Percentiles rank a stretch among this genome's conserved stretches.
Evolutionary conservation across 2,113 vertebrate genomes (phyloP).

Genomic region (Macquaria australasica): DNA sequence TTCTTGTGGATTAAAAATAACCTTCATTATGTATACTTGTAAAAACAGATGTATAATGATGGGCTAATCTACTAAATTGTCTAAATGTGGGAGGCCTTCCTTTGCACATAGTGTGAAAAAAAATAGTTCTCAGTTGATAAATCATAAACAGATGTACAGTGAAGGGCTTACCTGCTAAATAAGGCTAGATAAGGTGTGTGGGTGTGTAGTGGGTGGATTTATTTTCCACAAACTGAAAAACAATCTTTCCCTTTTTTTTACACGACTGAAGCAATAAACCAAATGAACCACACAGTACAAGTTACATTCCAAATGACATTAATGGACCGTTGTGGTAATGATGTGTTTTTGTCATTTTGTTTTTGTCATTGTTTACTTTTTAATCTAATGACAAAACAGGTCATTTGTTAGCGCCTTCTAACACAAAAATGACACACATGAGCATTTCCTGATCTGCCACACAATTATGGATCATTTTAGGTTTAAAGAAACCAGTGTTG

Average conservation of each 20-base stretch:
- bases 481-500: neutral
- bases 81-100: neutral
- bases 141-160: conserved; percentile 19
- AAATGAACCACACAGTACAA: conserved; percentile 8
- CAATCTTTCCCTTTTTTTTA: neutral
- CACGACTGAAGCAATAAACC: conserved; percentile 14
- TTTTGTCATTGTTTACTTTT: conserved; percentile 7
- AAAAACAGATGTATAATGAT: neutral
- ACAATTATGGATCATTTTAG: neutral
- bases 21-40: neutral
- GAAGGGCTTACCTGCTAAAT: conserved; percentile 12
- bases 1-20: neutral
- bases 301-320: conserved; percentile 4
- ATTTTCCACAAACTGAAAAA: conserved; percentile 12
- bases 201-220: conserved; percentile 13
- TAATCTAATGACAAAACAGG: neutral
- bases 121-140: neutral
- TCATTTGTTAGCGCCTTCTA: neutral
- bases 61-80: neutral
- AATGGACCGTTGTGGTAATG: conserved; percentile 33
- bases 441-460: no score
- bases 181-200: conserved; percentile 11
- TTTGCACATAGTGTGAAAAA: neutral
- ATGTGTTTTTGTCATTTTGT: conserved; percentile 19
- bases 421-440: neutral